phyloP scores from a whole-genome alignment of 2,113 vertebrate genomes.

The Phycodurus eques region DNA sequence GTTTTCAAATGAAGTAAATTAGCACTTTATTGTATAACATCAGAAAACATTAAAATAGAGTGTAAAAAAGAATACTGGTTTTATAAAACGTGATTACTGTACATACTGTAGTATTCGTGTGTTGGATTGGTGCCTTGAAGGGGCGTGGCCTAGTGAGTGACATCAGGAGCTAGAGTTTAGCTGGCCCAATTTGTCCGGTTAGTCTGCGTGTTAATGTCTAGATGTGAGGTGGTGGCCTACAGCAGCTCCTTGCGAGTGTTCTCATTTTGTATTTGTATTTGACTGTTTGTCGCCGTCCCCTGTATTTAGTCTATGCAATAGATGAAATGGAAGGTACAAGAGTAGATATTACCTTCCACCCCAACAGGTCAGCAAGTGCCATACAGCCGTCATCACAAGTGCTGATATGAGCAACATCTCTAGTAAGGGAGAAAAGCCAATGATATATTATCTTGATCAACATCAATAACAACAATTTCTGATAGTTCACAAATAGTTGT shows the following conservation, averaged over 20 bases:
- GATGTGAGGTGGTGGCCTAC: neutral
- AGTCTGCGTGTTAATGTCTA: neutral
- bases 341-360: slow-evolving; percentile 82
- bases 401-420: slow-evolving; percentile 86
- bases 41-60: too few relatives aligned
- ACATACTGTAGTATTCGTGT: too few relatives aligned
- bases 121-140: too few relatives aligned
- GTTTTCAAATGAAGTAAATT: too few relatives aligned
- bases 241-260: neutral
- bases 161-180: too few relatives aligned
- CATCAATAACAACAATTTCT: neutral
- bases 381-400: slow-evolving; percentile 86
- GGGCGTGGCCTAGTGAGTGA: too few relatives aligned
- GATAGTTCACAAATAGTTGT: neutral
- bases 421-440: slow-evolving; percentile 36
- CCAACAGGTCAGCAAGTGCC: slow-evolving; percentile 83
- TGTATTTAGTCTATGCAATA: neutral
- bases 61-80: too few relatives aligned
- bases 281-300: neutral
- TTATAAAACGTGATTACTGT: too few relatives aligned
- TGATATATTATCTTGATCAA: neutral
- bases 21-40: too few relatives aligned
- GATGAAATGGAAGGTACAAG: neutral
- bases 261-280: neutral
- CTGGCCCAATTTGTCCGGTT: too few relatives aligned